These are phyloP conservation scores for Dicrurus megarhynchus DNA, from an alignment of 2,113 vertebrate species.

Conservation along the genomic window DNA sequence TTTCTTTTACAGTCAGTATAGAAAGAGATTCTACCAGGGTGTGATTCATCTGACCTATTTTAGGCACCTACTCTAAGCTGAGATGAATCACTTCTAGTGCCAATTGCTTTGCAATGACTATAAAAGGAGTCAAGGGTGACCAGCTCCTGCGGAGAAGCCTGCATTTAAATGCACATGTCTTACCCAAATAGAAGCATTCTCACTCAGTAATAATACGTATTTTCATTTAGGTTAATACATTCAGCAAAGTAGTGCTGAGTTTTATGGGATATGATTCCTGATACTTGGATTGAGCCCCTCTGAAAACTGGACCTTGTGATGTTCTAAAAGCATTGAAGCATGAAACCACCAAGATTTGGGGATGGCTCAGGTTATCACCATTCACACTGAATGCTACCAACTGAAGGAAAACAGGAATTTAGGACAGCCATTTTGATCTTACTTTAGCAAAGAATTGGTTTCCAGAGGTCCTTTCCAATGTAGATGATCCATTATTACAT, in stretches of 20 bases:
- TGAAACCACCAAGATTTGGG: background rate
- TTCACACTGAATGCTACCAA: accelerated
- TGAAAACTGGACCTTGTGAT: background rate
- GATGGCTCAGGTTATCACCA: background rate
- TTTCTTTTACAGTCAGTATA: background rate
- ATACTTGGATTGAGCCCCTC: background rate
- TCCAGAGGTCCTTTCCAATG: background rate
- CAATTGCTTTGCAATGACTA: background rate
- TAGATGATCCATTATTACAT: background rate
- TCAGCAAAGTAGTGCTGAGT: background rate
- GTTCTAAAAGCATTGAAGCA: background rate
- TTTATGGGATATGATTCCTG: background rate
- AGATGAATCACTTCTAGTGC: background rate
- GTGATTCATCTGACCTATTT: constrained; percentile 2
- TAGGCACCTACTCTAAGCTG: background rate
- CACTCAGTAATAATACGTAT: background rate
- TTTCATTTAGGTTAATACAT: background rate
- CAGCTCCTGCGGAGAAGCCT: background rate
- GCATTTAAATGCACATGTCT: background rate
- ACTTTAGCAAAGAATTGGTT: background rate
- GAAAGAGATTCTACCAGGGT: background rate
- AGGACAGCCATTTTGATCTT: background rate
- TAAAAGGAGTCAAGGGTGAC: background rate
- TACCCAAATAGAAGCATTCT: background rate
- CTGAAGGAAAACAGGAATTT: background rate